phyloP scores from a whole-genome alignment of 2,888 invertebrate genomes.

The Caenorhabditis macrosperma region DNA sequence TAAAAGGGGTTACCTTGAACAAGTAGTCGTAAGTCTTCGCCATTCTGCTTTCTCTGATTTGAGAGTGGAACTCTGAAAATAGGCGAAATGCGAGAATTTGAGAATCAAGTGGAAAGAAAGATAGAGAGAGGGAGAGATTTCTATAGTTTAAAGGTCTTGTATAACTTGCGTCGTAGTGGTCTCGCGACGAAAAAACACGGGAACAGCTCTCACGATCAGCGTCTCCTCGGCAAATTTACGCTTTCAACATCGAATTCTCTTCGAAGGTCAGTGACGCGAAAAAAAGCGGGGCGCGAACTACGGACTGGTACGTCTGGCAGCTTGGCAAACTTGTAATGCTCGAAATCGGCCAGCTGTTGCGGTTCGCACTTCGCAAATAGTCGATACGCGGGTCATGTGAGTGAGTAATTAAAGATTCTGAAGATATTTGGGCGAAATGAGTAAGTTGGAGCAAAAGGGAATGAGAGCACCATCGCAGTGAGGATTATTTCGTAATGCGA shows the following conservation, averaged over 20 bases:
- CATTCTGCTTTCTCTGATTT: constrained; percentile 36
- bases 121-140: neutral
- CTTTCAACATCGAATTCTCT: neutral
- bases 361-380: constrained; percentile 1
- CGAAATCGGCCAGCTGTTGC: constrained; percentile 10
- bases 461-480: neutral
- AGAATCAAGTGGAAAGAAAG: neutral
- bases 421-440: constrained; percentile 3
- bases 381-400: constrained; percentile 45
- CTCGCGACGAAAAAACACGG: neutral
- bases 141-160: neutral
- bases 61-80: constrained; percentile 42
- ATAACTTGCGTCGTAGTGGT: neutral
- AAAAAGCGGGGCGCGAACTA: neutral
- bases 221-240: neutral
- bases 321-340: constrained; percentile 10
- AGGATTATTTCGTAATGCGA: constrained; percentile 11
- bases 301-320: neutral
- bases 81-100: neutral
- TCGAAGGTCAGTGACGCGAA: neutral
- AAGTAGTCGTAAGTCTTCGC: constrained; percentile 70
- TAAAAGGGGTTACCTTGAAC: constrained; percentile 59
- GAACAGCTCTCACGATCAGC: neutral
- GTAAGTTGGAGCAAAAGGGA: neutral
- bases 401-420: constrained; percentile 38